Base-by-base conservation (phyloP, 2,888 invertebrate genomes). In the Malthinus seriepunctatus region DNA sequence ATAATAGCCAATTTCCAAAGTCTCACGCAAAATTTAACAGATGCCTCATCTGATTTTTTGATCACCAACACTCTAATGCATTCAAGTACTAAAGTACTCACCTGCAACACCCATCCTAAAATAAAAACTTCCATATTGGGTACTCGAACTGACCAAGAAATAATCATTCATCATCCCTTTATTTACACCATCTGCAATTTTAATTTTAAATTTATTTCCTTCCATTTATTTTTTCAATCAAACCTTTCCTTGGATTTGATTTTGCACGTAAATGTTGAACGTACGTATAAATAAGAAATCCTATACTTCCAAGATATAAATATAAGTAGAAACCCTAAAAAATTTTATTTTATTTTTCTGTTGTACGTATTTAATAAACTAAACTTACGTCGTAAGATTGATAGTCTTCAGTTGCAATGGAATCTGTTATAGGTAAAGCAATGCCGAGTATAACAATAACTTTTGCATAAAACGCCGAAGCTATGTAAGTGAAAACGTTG, bases 291-390 rank as follows among this genome's bases (percentile, higher is more conserved):
- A 91, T 82, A 50, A 93, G 83, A 74, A 93, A 93, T 56, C 88
- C 82, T 86, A 93, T 93, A 73, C 92, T 92, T 63, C 91, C 91
- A 71, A 91, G 87, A 79, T 93, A 93, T 64, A 93, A 84, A 78
- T 93, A 93, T 64, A 93, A 80, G 80, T 93, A 93, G 81, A 91
- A 93, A 8, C 89, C 91, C 87, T 93, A 80, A 11, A 67, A 69
- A 37, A 3, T 11, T 12, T 11, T n/a, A 7, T 54, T 76, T 78
- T 11, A 45, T 35, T 45, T 35, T 9, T 39, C 34, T 9, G 8
- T n/a, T 42, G 32, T 8, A 31, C 44, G n/a, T 11, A 9, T 51
- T 7, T 8, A 42, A 23, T n/a, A n/a, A n/a, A n/a, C n/a, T n/a
- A 23, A 35, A 53, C 15, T 14, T 42, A 47, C 46, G 12, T 32